Conservation (phyloP, 1,140 invertebrate genomes). For the Hesperophylax magnus region DNA sequence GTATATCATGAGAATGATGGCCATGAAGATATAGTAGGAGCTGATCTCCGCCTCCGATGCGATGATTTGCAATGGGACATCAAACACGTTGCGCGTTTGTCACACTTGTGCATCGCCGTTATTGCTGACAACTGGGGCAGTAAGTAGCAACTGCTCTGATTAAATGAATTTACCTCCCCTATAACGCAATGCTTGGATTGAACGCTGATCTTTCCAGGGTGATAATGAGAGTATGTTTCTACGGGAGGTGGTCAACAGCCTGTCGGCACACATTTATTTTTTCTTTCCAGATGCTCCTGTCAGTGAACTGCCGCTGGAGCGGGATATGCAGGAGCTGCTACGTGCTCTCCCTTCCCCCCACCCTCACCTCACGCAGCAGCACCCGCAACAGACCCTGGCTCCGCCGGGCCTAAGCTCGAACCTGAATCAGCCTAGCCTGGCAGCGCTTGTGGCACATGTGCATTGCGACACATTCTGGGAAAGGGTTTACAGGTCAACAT, state of each 20-base stretch:
- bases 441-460: slow-evolving; percentile 43
- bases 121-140: slow-evolving; percentile 46
- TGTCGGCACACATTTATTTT: neutral
- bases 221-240: too few species aligned
- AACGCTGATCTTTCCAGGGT: too few species aligned
- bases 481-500: slow-evolving; percentile 39
- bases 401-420: neutral
- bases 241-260: neutral
- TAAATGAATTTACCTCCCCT: neutral
- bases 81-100: slow-evolving; percentile 23
- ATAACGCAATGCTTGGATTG: too few species aligned
- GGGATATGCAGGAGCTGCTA: slow-evolving; percentile 31
- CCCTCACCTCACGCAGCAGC: neutral
- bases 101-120: slow-evolving; percentile 40
- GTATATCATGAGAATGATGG: slow-evolving; percentile 34
- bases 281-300: slow-evolving; percentile 31
- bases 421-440: neutral
- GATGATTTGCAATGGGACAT: slow-evolving; percentile 35
- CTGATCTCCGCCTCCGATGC: slow-evolving; percentile 6
- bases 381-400: neutral
- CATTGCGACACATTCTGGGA: slow-evolving; percentile 49
- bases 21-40: neutral
- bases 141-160: slow-evolving; percentile 2
- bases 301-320: slow-evolving; percentile 44
- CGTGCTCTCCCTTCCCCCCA: neutral